These are phyloP conservation scores for Trididemnum clinides DNA, from an alignment of 23 tunicate genomes.

Conservation along the genomic window DNA sequence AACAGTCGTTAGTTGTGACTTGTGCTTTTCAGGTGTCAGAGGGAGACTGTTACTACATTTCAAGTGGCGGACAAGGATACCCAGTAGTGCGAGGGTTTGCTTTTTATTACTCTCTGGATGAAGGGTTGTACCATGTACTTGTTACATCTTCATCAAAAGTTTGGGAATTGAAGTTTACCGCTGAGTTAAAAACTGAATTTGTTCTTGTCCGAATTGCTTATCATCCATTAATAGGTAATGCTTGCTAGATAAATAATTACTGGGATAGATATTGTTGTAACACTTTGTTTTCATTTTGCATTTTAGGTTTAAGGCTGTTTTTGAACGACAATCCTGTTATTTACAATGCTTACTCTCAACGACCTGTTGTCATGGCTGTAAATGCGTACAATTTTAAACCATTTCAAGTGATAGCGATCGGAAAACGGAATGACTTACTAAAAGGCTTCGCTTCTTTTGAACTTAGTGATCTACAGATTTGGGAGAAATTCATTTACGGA, in stretches of 20 bases:
- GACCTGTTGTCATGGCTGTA: neutral
- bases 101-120: neutral
- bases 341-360: neutral
- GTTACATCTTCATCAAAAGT: neutral
- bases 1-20: too few species aligned
- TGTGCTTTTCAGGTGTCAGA: neutral
- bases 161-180: neutral
- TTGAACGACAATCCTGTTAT: conserved; percentile 46
- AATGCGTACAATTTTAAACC: neutral
- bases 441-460: conserved; percentile 38
- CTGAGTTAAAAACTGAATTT: neutral
- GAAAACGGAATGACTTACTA: conserved; percentile 32
- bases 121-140: conserved; percentile 3
- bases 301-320: neutral
- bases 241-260: neutral
- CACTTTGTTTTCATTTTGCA: neutral
- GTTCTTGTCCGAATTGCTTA: conserved; percentile 23
- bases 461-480: conserved; percentile 52
- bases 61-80: conserved; percentile 30
- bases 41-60: conserved; percentile 20
- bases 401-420: conserved; percentile 34
- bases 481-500: conserved; percentile 71
- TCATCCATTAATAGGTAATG: neutral
- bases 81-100: conserved; percentile 34
- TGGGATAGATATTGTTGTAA: neutral